These are phyloP conservation scores for Apodemia hepburni DNA, from an alignment of 2,888 invertebrate species.

Conservation along the genomic window DNA sequence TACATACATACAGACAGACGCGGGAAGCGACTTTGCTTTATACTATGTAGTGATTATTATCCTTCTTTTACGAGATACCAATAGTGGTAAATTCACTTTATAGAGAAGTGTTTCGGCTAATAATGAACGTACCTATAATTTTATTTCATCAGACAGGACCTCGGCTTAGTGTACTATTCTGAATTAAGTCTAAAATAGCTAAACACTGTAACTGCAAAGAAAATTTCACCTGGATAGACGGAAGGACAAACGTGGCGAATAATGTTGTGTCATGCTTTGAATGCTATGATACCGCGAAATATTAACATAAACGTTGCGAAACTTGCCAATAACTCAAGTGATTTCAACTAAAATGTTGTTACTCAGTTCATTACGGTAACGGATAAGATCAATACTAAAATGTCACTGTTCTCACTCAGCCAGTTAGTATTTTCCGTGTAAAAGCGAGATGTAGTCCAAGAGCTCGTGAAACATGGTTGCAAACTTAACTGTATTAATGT, in stretches of 20 bases:
- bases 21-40: too few relatives aligned
- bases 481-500: not conserved
- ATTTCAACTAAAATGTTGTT: conserved; percentile 17
- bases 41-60: too few relatives aligned
- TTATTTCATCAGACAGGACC: too few relatives aligned
- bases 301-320: conserved; percentile 17
- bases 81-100: too few relatives aligned
- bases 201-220: not conserved
- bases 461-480: not conserved
- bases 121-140: too few relatives aligned
- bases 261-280: not conserved
- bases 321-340: conserved; percentile 16
- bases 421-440: conserved; percentile 10
- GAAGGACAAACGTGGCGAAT: not conserved
- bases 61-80: too few relatives aligned
- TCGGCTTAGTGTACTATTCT: too few relatives aligned
- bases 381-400: conserved; percentile 18
- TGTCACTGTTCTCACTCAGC: conserved; percentile 18
- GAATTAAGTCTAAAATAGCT: too few relatives aligned
- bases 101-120: too few relatives aligned
- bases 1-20: too few relatives aligned
- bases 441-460: not conserved
- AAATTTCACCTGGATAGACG: not conserved
- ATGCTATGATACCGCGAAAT: conserved; percentile 6
- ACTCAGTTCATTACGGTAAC: conserved; percentile 19